These are phyloP conservation scores for Onthophagus sagittarius DNA, from an alignment of 2,888 invertebrate species.

Conservation along the genomic window DNA sequence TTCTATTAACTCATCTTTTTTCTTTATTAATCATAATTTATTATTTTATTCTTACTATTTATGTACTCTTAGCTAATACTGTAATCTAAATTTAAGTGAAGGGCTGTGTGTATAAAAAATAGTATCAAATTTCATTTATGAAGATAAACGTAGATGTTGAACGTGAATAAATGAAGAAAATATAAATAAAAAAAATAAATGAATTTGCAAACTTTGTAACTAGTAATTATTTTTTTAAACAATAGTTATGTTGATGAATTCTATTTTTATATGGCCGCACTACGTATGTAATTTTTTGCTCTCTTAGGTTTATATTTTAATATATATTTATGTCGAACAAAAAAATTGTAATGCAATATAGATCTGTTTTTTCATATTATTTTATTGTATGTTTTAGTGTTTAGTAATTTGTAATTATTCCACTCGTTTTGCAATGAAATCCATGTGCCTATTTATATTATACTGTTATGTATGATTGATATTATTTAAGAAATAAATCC, in stretches of 20 bases:
- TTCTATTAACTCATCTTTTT: background rate
- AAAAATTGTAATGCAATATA: background rate
- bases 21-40: background rate
- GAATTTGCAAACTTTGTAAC: background rate
- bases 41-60: background rate
- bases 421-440: background rate
- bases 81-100: background rate
- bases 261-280: background rate
- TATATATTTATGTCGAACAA: background rate
- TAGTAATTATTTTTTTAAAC: background rate
- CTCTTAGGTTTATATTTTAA: background rate
- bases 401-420: background rate
- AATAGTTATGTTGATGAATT: background rate
- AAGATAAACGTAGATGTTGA: background rate
- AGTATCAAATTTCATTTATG: background rate
- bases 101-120: background rate
- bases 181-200: background rate
- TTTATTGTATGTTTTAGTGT: background rate
- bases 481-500: background rate
- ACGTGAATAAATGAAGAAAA: background rate
- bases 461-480: background rate
- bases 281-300: background rate
- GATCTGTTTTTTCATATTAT: background rate
- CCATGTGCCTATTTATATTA: background rate
- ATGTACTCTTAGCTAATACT: background rate